These are phyloP conservation scores for Dicerorhinus sumatrensis DNA, from an alignment of 2,113 vertebrate genomes.

Conservation along the genomic window DNA sequence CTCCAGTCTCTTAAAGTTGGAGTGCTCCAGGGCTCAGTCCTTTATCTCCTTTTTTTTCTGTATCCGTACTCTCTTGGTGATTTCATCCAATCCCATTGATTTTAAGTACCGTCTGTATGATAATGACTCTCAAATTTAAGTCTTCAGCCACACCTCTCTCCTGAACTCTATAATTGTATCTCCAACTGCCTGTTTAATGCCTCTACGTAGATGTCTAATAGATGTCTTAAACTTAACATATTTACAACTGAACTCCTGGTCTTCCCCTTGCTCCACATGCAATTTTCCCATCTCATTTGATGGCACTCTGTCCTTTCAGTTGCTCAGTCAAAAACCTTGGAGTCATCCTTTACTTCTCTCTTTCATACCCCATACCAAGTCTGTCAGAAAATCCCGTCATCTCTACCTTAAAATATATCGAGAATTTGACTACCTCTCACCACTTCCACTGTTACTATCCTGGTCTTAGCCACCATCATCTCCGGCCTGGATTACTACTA, in stretches of 20 bases:
- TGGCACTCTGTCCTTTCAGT: background rate
- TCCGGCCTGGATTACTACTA: background rate
- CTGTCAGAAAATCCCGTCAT: background rate
- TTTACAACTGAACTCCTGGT: background rate
- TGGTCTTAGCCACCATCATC: background rate
- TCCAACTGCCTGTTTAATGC: background rate
- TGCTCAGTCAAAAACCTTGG: background rate
- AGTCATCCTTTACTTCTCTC: background rate
- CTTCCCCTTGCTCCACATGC: background rate
- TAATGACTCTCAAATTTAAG: background rate
- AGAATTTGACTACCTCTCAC: background rate
- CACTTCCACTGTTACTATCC: background rate
- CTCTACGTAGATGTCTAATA: background rate
- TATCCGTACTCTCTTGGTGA: background rate
- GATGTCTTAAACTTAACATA: background rate
- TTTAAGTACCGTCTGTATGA: conserved; percentile 12
- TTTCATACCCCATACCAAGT: background rate
- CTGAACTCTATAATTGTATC: background rate
- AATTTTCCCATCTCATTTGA: background rate
- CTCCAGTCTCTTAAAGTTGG: background rate
- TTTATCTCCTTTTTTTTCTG: background rate
- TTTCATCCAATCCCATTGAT: background rate
- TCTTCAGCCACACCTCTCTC: background rate
- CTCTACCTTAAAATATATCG: conserved; percentile 17
- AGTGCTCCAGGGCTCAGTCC: background rate